phyloP scores from a whole-genome alignment of 2,113 vertebrate genomes.

The Tapirus terrestris region DNA sequence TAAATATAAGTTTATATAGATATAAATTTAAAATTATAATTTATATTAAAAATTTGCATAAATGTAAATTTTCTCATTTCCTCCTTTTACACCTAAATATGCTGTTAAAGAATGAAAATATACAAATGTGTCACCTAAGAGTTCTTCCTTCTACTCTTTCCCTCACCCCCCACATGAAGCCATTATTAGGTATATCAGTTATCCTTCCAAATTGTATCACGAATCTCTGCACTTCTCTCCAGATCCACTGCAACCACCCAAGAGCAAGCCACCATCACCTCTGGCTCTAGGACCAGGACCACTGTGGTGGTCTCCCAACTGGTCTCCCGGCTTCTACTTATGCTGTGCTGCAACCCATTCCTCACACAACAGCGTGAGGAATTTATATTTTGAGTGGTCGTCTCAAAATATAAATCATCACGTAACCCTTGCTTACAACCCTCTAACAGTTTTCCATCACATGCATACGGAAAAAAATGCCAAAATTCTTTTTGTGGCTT shows the following conservation, averaged over 20 bases:
- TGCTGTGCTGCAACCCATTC: background rate
- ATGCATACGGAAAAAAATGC: too few relatives aligned
- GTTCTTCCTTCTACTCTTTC: background rate
- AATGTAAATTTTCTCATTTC: background rate
- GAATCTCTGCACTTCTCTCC: background rate
- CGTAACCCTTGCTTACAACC: background rate
- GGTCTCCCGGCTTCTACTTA: background rate
- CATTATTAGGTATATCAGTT: background rate
- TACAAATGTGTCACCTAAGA: background rate
- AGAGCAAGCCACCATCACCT: background rate
- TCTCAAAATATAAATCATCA: background rate
- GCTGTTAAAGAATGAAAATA: constrained; percentile 18
- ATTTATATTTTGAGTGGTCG: background rate
- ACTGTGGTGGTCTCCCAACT: background rate
- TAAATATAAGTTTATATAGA: too few relatives aligned
- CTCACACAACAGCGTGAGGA: background rate
- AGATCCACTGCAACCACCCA: background rate
- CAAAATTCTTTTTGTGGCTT: background rate
- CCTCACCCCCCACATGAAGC: background rate
- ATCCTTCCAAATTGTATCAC: background rate
- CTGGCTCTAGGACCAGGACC: background rate
- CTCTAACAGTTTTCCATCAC: background rate
- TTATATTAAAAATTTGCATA: too few relatives aligned
- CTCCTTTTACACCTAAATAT: background rate
- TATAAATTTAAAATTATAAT: too few relatives aligned